These are phyloP conservation scores for Napeogenes sylphis DNA, from an alignment of 2,888 invertebrate species.

Conservation along the genomic window DNA sequence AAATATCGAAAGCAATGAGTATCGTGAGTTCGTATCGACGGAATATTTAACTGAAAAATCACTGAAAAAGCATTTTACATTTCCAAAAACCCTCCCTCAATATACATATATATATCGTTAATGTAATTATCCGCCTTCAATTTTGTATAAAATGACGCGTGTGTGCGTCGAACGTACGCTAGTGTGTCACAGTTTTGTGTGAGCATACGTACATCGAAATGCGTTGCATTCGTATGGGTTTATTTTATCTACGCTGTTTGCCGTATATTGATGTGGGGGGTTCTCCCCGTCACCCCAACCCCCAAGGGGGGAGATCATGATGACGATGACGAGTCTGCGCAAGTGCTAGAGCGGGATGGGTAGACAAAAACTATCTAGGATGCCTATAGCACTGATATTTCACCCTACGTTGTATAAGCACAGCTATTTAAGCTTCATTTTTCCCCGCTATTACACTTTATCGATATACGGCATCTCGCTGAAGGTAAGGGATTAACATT, in stretches of 20 bases:
- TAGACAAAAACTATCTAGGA: conserved; percentile 46
- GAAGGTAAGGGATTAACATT: conserved; percentile 30
- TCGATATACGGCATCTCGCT: conserved; percentile 29
- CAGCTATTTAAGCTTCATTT: conserved; percentile 50
- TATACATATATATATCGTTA: conserved; percentile 49
- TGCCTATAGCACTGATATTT: conserved; percentile 37
- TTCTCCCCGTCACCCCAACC: conserved; percentile 30
- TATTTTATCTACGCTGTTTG: conserved; percentile 68
- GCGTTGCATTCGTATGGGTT: conserved; percentile 43
- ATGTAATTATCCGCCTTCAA: conserved; percentile 69
- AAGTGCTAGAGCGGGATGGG: conserved; percentile 54
- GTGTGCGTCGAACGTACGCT: conserved; percentile 30
- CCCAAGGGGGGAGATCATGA: conserved; percentile 51
- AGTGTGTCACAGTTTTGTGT: conserved; percentile 19
- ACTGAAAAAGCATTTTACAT: conserved; percentile 47
- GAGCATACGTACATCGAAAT: conserved; percentile 32
- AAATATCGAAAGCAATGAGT: conserved; percentile 24
- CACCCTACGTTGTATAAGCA: conserved; percentile 32
- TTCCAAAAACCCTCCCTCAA: conserved; percentile 41
- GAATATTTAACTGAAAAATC: conserved; percentile 44
- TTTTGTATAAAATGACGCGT: conserved; percentile 59
- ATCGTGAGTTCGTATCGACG: conserved; percentile 32
- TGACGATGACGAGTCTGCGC: conserved; percentile 70
- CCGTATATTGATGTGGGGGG: conserved; percentile 62
- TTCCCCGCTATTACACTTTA: conserved; percentile 43